A percentile compares a stretch with the other conserved stretches of the same genome.
Evolutionary conservation across 2,888 invertebrate species (phyloP).

Genomic region (Heliconius ethilla): DNA sequence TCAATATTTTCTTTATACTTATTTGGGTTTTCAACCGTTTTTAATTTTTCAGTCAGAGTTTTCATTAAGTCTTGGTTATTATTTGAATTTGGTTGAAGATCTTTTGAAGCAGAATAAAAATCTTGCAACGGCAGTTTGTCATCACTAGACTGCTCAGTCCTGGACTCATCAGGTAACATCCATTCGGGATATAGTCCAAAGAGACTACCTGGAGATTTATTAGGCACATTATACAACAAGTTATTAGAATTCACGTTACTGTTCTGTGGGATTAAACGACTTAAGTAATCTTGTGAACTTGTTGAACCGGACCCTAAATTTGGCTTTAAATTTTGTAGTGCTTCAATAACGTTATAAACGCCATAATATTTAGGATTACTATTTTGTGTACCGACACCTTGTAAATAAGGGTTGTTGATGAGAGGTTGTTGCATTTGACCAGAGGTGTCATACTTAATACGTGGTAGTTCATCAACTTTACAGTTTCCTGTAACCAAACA

Average conservation of each 20-base stretch:
- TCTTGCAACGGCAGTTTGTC: constrained; percentile 12
- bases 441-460: not conserved
- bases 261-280: not conserved
- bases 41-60: constrained; percentile 13
- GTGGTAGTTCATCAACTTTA: constrained; percentile 7
- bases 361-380: not conserved
- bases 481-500: constrained; percentile 30
- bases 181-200: not conserved
- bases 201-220: not conserved
- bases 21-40: not conserved
- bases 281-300: not conserved
- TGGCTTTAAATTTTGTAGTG: constrained; percentile 35
- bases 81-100: not conserved
- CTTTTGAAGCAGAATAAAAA: constrained; percentile 12
- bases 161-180: not conserved
- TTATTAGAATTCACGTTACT: not conserved
- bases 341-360: constrained; percentile 27
- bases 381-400: not conserved
- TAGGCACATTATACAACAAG: not conserved
- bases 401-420: not conserved
- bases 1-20: not conserved
- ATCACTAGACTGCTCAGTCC: not conserved
- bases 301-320: not conserved
- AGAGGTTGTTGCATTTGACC: not conserved
- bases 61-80: constrained; percentile 19